These are phyloP conservation scores for Schizopygopsis pylzovi DNA, from an alignment of 2,797 vertebrate genomes.

Conservation along the genomic window DNA sequence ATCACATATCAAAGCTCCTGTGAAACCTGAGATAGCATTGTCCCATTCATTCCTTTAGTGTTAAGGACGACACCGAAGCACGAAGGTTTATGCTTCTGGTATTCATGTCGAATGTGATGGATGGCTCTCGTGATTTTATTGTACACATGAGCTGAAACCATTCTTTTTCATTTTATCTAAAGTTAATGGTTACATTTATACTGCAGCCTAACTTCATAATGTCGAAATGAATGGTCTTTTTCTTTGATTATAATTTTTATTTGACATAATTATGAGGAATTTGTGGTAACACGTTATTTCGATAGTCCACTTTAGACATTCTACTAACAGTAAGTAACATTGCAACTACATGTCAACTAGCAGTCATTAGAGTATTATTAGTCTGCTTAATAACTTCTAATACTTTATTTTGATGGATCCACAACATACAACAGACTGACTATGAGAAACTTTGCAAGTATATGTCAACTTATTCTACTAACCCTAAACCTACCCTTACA, in stretches of 20 bases:
- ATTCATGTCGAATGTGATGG: constrained; percentile 25
- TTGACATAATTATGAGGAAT: background rate
- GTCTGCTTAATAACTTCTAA: too few species aligned
- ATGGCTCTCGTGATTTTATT: constrained; percentile 3
- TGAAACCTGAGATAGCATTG: constrained; percentile 68
- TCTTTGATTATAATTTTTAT: background rate
- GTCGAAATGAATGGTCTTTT: background rate
- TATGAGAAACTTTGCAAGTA: too few species aligned
- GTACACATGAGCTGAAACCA: background rate
- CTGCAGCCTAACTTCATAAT: background rate
- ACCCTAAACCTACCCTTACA: too few species aligned
- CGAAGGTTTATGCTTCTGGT: background rate
- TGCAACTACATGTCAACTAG: too few species aligned
- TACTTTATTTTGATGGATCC: too few species aligned
- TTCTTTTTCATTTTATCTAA: background rate
- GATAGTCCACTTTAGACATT: too few species aligned
- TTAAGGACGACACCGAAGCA: background rate
- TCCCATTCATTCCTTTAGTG: constrained; percentile 17
- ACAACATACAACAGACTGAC: too few species aligned
- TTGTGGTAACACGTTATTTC: too few species aligned
- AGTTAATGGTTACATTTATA: background rate
- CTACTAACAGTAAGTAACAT: too few species aligned
- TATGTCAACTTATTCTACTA: too few species aligned
- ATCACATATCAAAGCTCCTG: constrained; percentile 74
- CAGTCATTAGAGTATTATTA: too few species aligned